Base-by-base conservation (phyloP, 2,888 invertebrate species). In the Ligdia adustata region DNA sequence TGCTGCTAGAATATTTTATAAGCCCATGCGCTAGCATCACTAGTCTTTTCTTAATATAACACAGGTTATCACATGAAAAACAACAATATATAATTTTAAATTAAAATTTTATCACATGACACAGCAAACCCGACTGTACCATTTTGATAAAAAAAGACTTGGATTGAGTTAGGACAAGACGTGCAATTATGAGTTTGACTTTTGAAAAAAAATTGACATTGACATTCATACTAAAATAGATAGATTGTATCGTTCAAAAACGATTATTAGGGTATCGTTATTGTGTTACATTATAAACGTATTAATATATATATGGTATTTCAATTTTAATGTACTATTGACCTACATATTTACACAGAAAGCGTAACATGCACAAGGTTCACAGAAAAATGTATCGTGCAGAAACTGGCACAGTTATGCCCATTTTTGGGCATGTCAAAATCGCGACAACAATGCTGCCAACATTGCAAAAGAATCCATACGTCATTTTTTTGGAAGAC, bases 401-500 rank as follows among this genome's bases (percentile, higher is more conserved):
- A n/a, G 22, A 22, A 22, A n/a, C 2, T 2, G 6, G 22, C 1
- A 3, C 22, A 20, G 18, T 22, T 32, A n/a, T 72, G 69, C 52
- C 86, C 84, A 68, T 81, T 76, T 74, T 79, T 62, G 84, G 85
- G 64, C 74, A 83, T 82, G 72, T 74, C 55, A 61, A 57, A 43
- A 20, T 35, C 38, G 51, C 60, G 52, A 55, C 64, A 71, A 33
- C 20, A 39, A 50, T 41, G 0, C 7, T 68, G 63, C 82, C 82
- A 81, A 78, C 79, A 55, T 74, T 46, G 47, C 54, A 57, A 70
- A 70, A 69, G 69, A 63, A 55, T 52, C 42, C 49, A 58, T 73
- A 84, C 82, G 87, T 87, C 88, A 89, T 77, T 78, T 83, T 82
- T 83, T 79, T 67, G 72, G 75, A 67, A 75, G 78, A 78, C 67